Base-by-base conservation (phyloP, 1,140 invertebrate species). In the Chironomus tepperi region DNA sequence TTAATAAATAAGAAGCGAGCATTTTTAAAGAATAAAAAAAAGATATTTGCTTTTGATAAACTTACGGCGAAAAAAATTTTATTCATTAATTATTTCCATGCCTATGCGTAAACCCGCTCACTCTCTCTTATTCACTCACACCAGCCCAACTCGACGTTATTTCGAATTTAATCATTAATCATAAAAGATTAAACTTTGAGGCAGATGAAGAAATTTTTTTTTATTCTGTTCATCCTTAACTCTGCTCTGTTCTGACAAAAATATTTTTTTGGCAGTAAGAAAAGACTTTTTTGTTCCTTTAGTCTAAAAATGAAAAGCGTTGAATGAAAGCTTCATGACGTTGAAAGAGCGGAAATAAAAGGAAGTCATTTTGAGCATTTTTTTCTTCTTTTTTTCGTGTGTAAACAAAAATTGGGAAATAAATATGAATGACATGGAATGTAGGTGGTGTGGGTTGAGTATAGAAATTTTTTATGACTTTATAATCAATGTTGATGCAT, bases 11-110 rank as follows among this genome's bases (percentile, higher is more conserved):
- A 57, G n/a, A 15, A n/a, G 12, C 47, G 43, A 12, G n/a, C 24
- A 34, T 2, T 34, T 34, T 34, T 34, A 2, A 34, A 34, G 24
- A 34, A 34, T 5, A 34, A 57, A 57, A 57, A 57, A 57, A 15
- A 12, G n/a, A n/a, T 57, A 57, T 57, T 57, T 57, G 12, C 12
- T 57, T 57, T 57, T 57, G 47, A 57, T 57, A 15, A 57, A 57
- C 47, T 57, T 57, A 57, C 47, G 5, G 47, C 47, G 47, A 12
- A 57, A 57, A n/a, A 57, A 57, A 57, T 57, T 47, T 57, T 57
- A 57, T 57, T 57, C 47, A 57, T 57, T 57, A 57, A 57, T 57
- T 57, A 57, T 57, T 57, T 57, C 47, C 47, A 57, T 57, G 47
- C 47, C 12, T 57, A 3, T 57, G 47, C 47, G 3, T 57, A n/a